Evolutionary conservation across 2,113 vertebrate species (phyloP).

Genomic region (Plotosus lineatus): DNA sequence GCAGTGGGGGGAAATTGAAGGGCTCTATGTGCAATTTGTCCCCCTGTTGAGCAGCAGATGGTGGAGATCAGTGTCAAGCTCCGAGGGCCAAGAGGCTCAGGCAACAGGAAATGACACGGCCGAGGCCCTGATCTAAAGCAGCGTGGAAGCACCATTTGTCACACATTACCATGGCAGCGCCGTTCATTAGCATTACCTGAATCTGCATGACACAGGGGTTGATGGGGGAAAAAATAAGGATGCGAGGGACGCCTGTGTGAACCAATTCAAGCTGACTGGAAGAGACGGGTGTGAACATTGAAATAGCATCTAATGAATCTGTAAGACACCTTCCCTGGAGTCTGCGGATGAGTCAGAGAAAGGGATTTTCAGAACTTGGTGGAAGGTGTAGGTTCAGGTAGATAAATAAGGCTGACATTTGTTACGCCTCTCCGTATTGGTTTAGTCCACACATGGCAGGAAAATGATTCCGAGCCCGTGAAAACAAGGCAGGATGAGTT

Average conservation of each 20-base stretch:
- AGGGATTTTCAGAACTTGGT: constrained; percentile 33
- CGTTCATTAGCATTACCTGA: constrained; percentile 73
- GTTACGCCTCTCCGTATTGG: constrained; percentile 35
- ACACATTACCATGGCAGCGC: constrained; percentile 71
- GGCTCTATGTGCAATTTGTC: constrained; percentile 50
- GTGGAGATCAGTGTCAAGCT: constrained; percentile 55
- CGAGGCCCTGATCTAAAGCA: constrained; percentile 67
- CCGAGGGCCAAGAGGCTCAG: constrained; percentile 54
- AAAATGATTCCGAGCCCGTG: constrained; percentile 24
- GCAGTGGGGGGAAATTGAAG: constrained; percentile 51
- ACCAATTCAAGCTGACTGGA: constrained; percentile 53
- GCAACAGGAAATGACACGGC: constrained; percentile 64
- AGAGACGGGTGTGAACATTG: constrained; percentile 28
- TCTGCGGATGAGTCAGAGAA: constrained; percentile 11
- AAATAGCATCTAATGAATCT: constrained; percentile 39
- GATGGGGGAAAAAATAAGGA: constrained; percentile 58
- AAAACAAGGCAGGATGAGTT: constrained; percentile 29
- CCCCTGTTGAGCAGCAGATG: constrained; percentile 49
- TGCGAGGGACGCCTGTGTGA: constrained; percentile 58
- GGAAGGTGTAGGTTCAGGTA: constrained; percentile 24
- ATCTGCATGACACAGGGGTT: constrained; percentile 71
- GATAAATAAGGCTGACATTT: constrained; percentile 48
- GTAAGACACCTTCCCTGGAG: constrained; percentile 27
- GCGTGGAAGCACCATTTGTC: constrained; percentile 71
- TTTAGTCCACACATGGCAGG: constrained; percentile 39